phyloP scores from a whole-genome alignment of 53 echinoderm and acorn worm genomes.

The Luidia sarsii region DNA sequence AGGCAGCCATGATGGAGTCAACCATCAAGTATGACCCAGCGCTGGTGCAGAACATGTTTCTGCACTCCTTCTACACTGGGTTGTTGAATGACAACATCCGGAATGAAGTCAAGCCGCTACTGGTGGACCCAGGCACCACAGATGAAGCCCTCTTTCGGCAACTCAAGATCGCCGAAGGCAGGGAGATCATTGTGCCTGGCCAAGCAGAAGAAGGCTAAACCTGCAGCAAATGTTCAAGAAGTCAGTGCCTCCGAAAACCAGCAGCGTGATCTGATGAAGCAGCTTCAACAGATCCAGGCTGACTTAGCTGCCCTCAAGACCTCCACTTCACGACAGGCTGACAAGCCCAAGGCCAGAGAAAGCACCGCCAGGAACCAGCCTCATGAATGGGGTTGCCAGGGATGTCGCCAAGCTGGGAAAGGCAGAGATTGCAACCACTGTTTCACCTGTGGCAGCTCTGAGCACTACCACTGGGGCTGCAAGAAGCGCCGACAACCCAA shows the following conservation, averaged over 20 bases:
- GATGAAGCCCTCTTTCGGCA: constrained; percentile 19
- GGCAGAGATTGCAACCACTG: constrained; percentile 18
- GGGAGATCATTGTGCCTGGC: constrained; percentile 21
- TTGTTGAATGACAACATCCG: constrained; percentile 47
- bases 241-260: neutral
- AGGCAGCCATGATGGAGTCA: constrained; percentile 45
- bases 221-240: neutral
- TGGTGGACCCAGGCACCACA: neutral
- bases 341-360: neutral
- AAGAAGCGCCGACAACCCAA: neutral
- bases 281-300: constrained; percentile 33
- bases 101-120: constrained; percentile 4
- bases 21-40: constrained; percentile 42
- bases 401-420: neutral
- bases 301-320: constrained; percentile 40
- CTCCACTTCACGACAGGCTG: neutral
- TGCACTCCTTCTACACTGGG: constrained; percentile 50
- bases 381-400: constrained; percentile 19
- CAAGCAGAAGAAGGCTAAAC: constrained; percentile 21
- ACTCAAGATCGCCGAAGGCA: constrained; percentile 25
- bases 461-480: constrained; percentile 1
- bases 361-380: neutral
- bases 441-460: constrained; percentile 20
- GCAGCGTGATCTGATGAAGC: constrained; percentile 6
- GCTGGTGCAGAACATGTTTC: constrained; percentile 37